A percentile compares a stretch with the other conserved stretches of the same genome.
Conservation (phyloP, 2,797 vertebrate genomes). For the Myotis findleyi region DNA sequence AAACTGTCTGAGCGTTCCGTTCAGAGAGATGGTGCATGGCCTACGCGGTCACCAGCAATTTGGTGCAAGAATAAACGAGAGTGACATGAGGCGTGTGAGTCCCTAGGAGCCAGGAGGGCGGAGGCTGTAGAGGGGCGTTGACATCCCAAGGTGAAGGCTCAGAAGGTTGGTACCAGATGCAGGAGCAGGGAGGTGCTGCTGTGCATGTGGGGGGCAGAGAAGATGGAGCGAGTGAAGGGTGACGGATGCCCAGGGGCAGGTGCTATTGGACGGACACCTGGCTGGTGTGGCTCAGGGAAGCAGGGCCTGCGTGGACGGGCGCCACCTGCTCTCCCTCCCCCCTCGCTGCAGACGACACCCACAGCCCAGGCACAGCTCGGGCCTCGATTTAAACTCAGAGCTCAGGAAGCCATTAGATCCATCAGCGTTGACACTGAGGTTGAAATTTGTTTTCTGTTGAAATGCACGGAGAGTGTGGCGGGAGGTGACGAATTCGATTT, state of each 20-base stretch:
- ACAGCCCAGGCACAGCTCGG: neutral
- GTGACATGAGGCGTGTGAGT: no score
- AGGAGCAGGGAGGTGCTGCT: neutral
- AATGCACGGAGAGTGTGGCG: neutral
- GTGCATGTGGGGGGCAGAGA: fast-evolving
- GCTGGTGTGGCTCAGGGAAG: fast-evolving
- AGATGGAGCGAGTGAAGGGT: fast-evolving
- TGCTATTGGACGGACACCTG: fast-evolving
- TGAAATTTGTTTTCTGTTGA: neutral
- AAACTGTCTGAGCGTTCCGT: neutral
- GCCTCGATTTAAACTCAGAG: neutral
- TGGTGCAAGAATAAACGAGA: neutral
- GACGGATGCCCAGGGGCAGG: fast-evolving
- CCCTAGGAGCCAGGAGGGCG: no score
- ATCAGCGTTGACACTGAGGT: neutral
- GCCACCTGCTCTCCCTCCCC: fast-evolving
- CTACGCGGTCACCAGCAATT: neutral
- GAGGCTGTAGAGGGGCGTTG: neutral
- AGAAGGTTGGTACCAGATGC: neutral
- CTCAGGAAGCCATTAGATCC: neutral
- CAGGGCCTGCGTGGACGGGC: fast-evolving
- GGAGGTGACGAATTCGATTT: neutral
- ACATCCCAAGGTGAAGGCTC: neutral
- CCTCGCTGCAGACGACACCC: neutral
- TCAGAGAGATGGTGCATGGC: neutral